Base-by-base conservation (phyloP, 2,797 vertebrate genomes). In the Enteromius unitaeniatus region DNA sequence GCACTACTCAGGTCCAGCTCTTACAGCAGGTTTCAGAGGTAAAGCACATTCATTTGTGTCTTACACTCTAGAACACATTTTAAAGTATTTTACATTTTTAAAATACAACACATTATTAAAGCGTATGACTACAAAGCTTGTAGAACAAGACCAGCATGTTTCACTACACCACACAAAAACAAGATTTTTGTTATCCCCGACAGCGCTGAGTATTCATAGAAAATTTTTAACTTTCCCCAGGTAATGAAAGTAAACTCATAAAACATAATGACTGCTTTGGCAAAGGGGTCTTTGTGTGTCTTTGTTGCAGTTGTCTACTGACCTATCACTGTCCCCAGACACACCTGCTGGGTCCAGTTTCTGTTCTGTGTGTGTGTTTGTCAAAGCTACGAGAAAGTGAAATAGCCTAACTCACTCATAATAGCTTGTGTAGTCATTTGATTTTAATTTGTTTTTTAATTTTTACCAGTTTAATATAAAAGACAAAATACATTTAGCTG, bases 351-450 rank as follows among this genome's bases (percentile, higher is more conserved):
- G 34, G 3, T 68, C 23, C 47, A 64, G 21, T 26, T 89, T 62
- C 70, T 19, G 17, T 58, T 15, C 83, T 45, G 65, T 85, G 62
- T 81, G 73, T 83, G 37, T 67, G 53, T 79, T 77, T 79, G 79
- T 42, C 8, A 49, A 47, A 31, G 31, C 53, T n/a, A 67, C n/a
- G 28, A 51, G 47, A 53, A 53, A 72, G 19, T 72, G 3, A 58
- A 28, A 23, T 2, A 8, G 10, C 65, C 49, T 45, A 42, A 5
- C 17, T 55, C 31, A 58, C 34, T 21, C 2, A 68, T 34, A 55
- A 42, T 6, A 55, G n/a, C 23, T 42, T 19, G 5, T 40, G 3
- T 23, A 58, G 10, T 26, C 0, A 26, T 49, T 21, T 28, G 6
- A 73, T 62, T 49, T 37, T 1, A 67, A 21, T 23, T 13, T n/a